Evolutionary conservation across 2,888 invertebrate genomes (phyloP), one percentile per base, ranked within the genome.

Genomic region (Lasioglossum calceatum): DNA sequence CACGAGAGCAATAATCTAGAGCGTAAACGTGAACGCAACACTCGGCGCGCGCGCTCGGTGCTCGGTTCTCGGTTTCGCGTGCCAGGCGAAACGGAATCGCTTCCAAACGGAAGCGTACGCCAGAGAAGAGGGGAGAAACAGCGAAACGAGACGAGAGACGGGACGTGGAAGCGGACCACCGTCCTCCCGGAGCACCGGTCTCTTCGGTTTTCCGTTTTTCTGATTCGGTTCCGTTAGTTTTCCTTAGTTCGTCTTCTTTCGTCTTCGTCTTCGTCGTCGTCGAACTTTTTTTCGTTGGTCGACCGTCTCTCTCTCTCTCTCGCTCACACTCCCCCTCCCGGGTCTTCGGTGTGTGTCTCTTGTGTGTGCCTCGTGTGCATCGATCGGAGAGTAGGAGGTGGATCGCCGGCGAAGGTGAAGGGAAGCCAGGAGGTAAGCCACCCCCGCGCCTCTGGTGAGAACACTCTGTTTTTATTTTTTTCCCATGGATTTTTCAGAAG

Each of bases 11-110:
- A 70, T 70, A 70, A 72, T 42, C 42, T 42, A 39, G 42, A 72
- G 39, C 67, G 67, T 70, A 70, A 70, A 70, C 67, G 67, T 70
- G 67, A 67, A 67, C 67, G 67, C 67, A 67, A 67, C 36, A 36
- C 67, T 64, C 58, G 58, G n/a, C 58, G 58, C n/a, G n/a, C n/a
- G 58, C n/a, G 61, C 61, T 39, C 39, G 39, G 39, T 71, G 71
- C 39, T 64, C 64, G 64, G 64, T 16, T 64, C 87, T 85, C 86
- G 86, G 87, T 89, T 86, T 87, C 89, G 90, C 85, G 90, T 90
- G 89, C 84, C 85, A 86, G 71, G 27, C 73, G 47, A 74, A 79
- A 70, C 64, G 64, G 64, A 64, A 64, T 27, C 64, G 64, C 32
- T 16, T 14, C 23, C 12, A 58, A 58, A 72, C 71, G 72, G 44